A percentile compares a stretch with the other conserved stretches of the same genome.
Evolutionary conservation across 2,797 vertebrate species (phyloP).

Genomic region (Enteromius trimaculatus): DNA sequence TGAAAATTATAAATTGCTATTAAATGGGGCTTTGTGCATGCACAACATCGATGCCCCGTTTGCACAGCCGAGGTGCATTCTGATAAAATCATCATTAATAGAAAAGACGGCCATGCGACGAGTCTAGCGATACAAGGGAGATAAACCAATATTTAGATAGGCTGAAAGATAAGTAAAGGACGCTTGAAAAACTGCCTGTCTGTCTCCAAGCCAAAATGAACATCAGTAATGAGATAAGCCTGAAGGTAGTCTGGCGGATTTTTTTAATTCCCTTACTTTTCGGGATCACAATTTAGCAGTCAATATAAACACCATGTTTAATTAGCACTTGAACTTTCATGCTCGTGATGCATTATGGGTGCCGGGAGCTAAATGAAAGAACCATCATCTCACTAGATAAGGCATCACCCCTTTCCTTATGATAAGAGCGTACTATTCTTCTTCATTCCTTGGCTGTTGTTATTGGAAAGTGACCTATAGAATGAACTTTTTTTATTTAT

Average conservation of each 20-base stretch:
- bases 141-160: slow-evolving; percentile 44
- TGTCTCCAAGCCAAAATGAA: slow-evolving; percentile 34
- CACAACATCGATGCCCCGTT: slow-evolving; percentile 15
- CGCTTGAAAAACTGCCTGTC: slow-evolving; percentile 30
- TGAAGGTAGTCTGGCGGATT: slow-evolving; percentile 34
- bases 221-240: slow-evolving; percentile 50
- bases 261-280: slow-evolving; percentile 45
- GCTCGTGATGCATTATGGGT: slow-evolving; percentile 8
- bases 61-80: slow-evolving; percentile 21
- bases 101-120: slow-evolving; percentile 23
- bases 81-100: slow-evolving; percentile 45
- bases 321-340: slow-evolving; percentile 47
- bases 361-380: slow-evolving; percentile 14
- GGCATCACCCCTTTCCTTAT: slow-evolving; percentile 17
- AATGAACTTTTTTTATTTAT: slow-evolving; percentile 26
- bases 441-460: slow-evolving; percentile 42
- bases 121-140: slow-evolving; percentile 29
- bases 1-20: slow-evolving; percentile 45
- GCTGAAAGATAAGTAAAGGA: slow-evolving; percentile 47
- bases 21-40: slow-evolving; percentile 25
- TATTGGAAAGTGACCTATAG: slow-evolving; percentile 53
- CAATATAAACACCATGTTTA: slow-evolving; percentile 44
- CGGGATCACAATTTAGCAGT: slow-evolving; percentile 36
- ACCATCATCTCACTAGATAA: slow-evolving; percentile 43
- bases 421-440: slow-evolving; percentile 47